Conservation (phyloP, 2,113 vertebrate species). For the Rhinopithecus roxellana region DNA sequence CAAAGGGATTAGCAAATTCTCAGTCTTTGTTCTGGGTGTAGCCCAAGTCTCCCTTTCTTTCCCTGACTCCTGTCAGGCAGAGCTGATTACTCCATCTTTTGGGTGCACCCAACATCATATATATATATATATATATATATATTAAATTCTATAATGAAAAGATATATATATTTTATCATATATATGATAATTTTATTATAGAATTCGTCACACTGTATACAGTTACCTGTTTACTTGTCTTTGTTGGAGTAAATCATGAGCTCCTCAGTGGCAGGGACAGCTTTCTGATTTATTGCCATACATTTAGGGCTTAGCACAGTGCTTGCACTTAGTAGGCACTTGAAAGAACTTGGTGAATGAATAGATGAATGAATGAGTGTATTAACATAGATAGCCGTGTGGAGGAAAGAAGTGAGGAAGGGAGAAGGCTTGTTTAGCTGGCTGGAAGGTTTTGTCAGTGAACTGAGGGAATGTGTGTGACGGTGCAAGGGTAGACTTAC, state of each 20-base stretch:
- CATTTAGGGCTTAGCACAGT: not conserved
- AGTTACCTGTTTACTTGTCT: not conserved
- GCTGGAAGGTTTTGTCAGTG: slow-evolving; percentile 3
- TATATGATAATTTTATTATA: not conserved
- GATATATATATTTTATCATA: not conserved
- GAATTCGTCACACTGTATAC: not conserved
- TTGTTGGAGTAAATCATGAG: not conserved
- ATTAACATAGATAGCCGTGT: not conserved
- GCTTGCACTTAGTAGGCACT: slow-evolving; percentile 14
- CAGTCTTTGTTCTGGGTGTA: not conserved
- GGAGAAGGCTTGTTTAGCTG: not conserved
- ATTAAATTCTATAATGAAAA: no score
- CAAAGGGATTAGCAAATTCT: not conserved
- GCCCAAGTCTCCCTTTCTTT: not conserved
- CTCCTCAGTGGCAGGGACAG: not conserved
- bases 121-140: not conserved
- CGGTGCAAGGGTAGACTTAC: not conserved
- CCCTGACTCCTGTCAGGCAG: not conserved
- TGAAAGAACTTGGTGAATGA: not conserved
- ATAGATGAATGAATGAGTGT: not conserved
- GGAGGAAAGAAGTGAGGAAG: not conserved
- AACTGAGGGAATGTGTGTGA: slow-evolving; percentile 10
- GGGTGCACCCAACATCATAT: not conserved
- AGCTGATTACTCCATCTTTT: not conserved
- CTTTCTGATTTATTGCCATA: not conserved